Percentiles rank a stretch among this genome's conserved stretches.
Evolutionary conservation across 2,797 vertebrate genomes (phyloP).

Genomic region (Prunella strophiata): DNA sequence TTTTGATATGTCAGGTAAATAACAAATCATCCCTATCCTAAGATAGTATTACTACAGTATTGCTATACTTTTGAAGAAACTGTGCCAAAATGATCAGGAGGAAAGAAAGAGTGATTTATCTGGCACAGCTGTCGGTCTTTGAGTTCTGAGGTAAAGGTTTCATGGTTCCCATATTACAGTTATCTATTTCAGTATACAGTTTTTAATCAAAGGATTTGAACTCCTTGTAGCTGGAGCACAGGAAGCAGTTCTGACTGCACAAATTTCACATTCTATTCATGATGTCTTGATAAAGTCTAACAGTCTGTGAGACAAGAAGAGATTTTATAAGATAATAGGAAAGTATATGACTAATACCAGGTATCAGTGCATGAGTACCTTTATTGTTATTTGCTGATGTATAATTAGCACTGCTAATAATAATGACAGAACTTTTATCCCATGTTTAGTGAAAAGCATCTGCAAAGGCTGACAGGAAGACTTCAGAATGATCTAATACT

Average conservation of each 20-base stretch:
- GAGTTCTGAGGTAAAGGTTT: background rate
- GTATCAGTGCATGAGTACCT: background rate
- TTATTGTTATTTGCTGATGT: background rate
- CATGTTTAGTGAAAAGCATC: background rate
- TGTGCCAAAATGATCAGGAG: background rate
- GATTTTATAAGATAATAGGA: background rate
- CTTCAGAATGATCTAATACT: background rate
- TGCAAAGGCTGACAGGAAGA: background rate
- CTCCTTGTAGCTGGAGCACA: background rate
- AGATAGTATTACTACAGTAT: background rate
- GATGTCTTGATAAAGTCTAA: background rate
- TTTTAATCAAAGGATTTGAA: background rate
- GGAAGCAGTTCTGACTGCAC: background rate
- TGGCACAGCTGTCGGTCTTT: background rate
- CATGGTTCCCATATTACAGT: background rate
- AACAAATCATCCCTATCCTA: background rate
- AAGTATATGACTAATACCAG: background rate
- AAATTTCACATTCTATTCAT: background rate
- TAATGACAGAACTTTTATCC: background rate
- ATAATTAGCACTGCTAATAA: background rate
- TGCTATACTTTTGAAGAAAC: background rate
- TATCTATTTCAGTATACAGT: background rate
- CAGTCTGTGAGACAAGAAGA: background rate
- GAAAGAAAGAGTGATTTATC: background rate
- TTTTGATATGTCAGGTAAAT: background rate